Evolutionary conservation across 1,140 invertebrate genomes (phyloP), one percentile per base, ranked within the genome.

Genomic region (Coenobita brevimanus): DNA sequence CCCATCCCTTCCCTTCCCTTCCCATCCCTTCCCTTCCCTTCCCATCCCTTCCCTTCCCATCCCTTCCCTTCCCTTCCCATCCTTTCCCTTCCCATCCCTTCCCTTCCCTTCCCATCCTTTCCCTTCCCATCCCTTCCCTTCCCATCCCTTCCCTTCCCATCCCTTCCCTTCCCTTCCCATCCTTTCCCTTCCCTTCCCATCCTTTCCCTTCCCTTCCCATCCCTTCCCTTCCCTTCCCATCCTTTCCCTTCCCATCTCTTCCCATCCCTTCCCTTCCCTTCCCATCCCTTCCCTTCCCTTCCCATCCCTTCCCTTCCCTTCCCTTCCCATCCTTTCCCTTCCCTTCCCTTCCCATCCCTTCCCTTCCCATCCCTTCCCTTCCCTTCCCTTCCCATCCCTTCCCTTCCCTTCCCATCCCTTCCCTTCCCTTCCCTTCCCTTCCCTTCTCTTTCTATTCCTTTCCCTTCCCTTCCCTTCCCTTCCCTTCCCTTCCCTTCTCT

Each of bases 21-120:
- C 78, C 38, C 36, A n/a, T 54, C 62, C 57, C 38, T 54, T 81
- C 54, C 64, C 46, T 81, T 50, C 38, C 54, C 62, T 54, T n/a
- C 78, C 57, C 54, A n/a, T 50, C 57, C 78, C 38, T 50, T 62
- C 78, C 60, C 50, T 30, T 24, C 15, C 54, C 24, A 17, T 33
- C 54, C 38, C 24, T 27, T 24, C 38, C 50, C n/a, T 54, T 81
- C 78, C 38, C 33, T 38, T 54, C 17, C 13, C 38, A 30, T 3
- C 2, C 38, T 38, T 76, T 41, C 41, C 38, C 43, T 24, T 17
- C 67, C 36, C 17, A 21, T 71, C 67, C 67, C 33, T 71, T 33
- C 67, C 33, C 67, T 30, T 21, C 21, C 33, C 27, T 17, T 71
- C 17, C 67, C 36, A 17, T 30, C 27, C 27, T 71, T 71, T 17